Base-by-base conservation (phyloP, 2,888 invertebrate species). In the Lepidochrysops patricia region DNA sequence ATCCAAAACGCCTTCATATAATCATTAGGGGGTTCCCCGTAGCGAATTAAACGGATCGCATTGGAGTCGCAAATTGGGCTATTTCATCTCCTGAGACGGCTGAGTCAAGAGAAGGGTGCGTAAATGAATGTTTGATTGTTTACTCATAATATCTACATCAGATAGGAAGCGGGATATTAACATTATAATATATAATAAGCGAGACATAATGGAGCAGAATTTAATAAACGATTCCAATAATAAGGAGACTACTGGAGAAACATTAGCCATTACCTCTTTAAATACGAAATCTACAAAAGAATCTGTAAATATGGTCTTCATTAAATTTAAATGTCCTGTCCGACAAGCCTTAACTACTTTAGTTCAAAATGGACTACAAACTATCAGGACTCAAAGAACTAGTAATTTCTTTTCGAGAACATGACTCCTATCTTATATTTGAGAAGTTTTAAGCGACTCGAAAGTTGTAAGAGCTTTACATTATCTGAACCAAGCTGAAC, bases 31-130 rank as follows among this genome's bases (percentile, higher is more conserved):
- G 85, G 84, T 79, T 80, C 80, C 79, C 66, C 81, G 85, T 84
- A 77, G 80, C 86, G 83, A 87, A 87, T 86, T 86, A 84, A 84
- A 80, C 81, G 81, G 81, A 88, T 89, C 86, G 87, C 83, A 80
- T 85, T 78, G 81, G 82, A 84, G 82, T 86, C 85, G 79, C 82
- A 87, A 89, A 87, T 87, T 83, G 86, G 84, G 73, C 84, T 76
- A 87, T 83, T 89, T 83, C 78, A 82, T 77, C 84, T 85, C 83
- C 69, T 67, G 82, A 79, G 84, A 80, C 72, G 68, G 71, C 69
- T 72, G 67, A 71, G 73, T 70, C 72, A 73, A 71, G 73, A 64
- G 58, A 62, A 58, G 64, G 79, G 75, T 76, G 73, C 61, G 65
- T 63, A 62, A 67, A 68, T 71, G 67, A 70, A 71, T 73, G 65